Conservation (phyloP, 2,113 vertebrate species). For the Gnathonemus longibarbis region DNA sequence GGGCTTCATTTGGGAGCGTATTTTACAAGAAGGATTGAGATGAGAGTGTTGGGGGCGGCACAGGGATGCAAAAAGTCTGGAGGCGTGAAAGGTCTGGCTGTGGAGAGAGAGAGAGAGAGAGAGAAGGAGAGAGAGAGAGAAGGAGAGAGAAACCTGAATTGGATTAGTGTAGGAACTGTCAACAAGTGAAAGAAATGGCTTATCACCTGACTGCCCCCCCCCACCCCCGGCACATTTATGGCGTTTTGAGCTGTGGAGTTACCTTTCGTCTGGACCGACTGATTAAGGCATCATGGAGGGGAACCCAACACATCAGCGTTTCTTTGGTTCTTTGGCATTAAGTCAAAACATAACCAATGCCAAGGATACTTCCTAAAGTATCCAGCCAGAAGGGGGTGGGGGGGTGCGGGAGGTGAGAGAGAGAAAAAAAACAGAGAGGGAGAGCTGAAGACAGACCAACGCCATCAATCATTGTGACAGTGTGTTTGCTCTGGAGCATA, state of each 20-base stretch:
- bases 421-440: neutral
- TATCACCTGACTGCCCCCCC: neutral
- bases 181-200: neutral
- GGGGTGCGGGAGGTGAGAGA: neutral
- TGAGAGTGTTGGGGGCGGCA: no score
- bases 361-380: slow-evolving; percentile 12
- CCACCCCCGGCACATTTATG: neutral
- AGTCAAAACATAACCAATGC: neutral
- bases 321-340: neutral
- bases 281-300: neutral
- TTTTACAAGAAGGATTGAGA: neutral
- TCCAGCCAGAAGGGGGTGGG: neutral
- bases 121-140: neutral
- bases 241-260: neutral
- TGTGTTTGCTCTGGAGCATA: slow-evolving; percentile 40
- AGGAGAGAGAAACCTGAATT: neutral
- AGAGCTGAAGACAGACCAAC: slow-evolving; percentile 29
- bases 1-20: neutral
- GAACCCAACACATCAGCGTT: neutral
- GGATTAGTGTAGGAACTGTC: neutral
- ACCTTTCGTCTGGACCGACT: neutral
- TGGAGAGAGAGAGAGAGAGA: neutral
- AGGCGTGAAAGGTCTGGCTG: neutral
- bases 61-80: neutral
- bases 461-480: slow-evolving; percentile 48